Base-by-base conservation (phyloP, 2,797 vertebrate genomes). In the Squalus acanthias region DNA sequence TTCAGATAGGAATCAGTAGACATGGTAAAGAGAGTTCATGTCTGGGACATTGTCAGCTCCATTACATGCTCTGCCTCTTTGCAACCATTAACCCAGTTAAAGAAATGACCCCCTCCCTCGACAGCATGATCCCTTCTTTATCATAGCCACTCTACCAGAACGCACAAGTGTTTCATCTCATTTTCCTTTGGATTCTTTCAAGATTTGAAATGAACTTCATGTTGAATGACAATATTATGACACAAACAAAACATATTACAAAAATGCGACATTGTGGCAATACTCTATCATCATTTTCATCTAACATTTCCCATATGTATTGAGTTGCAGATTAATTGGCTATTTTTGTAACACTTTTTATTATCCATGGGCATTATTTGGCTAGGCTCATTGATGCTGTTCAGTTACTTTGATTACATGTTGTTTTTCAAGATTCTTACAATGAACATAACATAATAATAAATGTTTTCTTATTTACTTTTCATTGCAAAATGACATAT, bases 11-110 rank as follows among this genome's bases (percentile, higher is more conserved):
- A 97, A 74, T 67, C 95, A 24, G 70, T 72, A 29, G 70, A 95
- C 69, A 97, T 74, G 70, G 96, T 97, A 72, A 10, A 0, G 10
- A 96, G 33, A 97, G 46, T 33, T 96, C 72, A 65, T 76, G 94
- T 60, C 95, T 96, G n/a, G 29, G 94, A 96, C 33, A 69, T 72
- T 96, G 20, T n/a, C 96, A 96, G 53, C 33, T 97, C 97, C 10
- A 96, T 96, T 97, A 74, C 94, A 60, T 57, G 53, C 50, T 9
- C 24, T 74, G 70, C 26, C 50, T 95, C 0, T 76, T 95, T 95
- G 70, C 29, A 76, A 74, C 70, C 26, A 60, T 53, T 95, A 95
- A 95, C 53, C 26, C 50, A 76, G 50, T 60, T 46, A 76, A 76
- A 95, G 94, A 60, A 53, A 74, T 60, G 50, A 95, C 70, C 50